Evolutionary conservation across 2,113 vertebrate species (phyloP).

Genomic region (Albula glossodonta): DNA sequence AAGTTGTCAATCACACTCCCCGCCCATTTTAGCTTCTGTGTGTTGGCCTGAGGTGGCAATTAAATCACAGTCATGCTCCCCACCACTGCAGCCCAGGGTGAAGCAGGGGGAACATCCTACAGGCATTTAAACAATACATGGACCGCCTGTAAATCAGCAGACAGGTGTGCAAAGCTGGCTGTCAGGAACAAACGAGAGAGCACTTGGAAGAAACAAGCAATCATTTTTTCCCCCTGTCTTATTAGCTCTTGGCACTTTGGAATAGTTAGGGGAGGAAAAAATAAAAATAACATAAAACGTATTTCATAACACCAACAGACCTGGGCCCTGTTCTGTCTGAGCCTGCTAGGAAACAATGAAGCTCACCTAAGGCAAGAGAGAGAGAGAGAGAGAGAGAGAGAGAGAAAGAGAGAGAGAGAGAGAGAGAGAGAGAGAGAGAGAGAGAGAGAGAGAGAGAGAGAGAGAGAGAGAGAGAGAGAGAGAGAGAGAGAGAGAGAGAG

Average conservation of each 20-base stretch:
- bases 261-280: constrained; percentile 53
- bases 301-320: constrained; percentile 41
- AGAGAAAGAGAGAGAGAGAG: background rate
- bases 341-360: constrained; percentile 8
- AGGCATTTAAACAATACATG: constrained; percentile 35
- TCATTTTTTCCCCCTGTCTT: constrained; percentile 33
- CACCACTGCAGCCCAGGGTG: constrained; percentile 46
- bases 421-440: background rate
- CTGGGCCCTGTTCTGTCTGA: background rate
- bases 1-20: constrained; percentile 58
- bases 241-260: constrained; percentile 50
- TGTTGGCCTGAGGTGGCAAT: constrained; percentile 53
- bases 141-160: constrained; percentile 23
- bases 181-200: constrained; percentile 30
- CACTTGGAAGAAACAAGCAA: constrained; percentile 30
- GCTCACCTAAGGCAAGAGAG: background rate
- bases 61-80: constrained; percentile 34
- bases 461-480: background rate
- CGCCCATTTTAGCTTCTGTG: constrained; percentile 50
- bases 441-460: background rate
- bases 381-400: background rate
- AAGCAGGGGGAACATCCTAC: constrained; percentile 13
- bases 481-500: background rate
- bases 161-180: constrained; percentile 33
- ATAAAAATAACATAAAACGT: constrained; percentile 58